These are phyloP conservation scores for Trichopoda pennipes DNA, from an alignment of 2,888 invertebrate species.

Conservation along the genomic window DNA sequence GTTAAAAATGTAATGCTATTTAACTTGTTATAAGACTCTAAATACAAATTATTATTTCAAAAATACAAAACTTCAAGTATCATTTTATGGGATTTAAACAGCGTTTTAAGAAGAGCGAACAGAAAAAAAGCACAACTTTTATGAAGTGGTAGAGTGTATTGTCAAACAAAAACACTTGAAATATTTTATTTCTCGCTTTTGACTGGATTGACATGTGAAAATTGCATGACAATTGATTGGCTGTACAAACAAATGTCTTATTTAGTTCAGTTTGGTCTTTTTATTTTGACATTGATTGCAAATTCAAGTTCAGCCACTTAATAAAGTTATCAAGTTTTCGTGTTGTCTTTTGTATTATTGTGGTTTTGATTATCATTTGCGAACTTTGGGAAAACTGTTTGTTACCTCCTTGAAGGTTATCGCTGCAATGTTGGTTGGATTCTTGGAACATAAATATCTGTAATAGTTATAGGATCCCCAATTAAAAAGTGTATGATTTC, in stretches of 20 bases:
- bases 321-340: conserved; percentile 20
- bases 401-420: neutral
- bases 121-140: conserved; percentile 23
- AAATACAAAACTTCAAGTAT: conserved; percentile 39
- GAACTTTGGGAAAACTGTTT: conserved; percentile 19
- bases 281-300: conserved; percentile 11
- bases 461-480: too few species aligned
- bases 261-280: neutral
- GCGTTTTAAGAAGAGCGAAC: conserved; percentile 1
- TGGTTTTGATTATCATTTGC: neutral
- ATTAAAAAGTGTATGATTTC: too few species aligned
- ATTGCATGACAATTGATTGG: neutral
- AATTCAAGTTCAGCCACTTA: conserved; percentile 28
- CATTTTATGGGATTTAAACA: conserved; percentile 16
- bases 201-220: conserved; percentile 23
- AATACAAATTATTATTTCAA: conserved; percentile 9
- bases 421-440: too few species aligned
- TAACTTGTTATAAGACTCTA: conserved; percentile 5
- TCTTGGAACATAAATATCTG: too few species aligned
- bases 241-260: conserved; percentile 1
- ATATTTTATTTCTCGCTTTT: conserved; percentile 12
- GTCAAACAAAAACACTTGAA: conserved; percentile 51
- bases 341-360: too few species aligned
- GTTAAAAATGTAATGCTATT: conserved; percentile 18
- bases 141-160: conserved; percentile 37